phyloP scores from a whole-genome alignment of 2,113 vertebrate genomes.

The Hassar affinis region DNA sequence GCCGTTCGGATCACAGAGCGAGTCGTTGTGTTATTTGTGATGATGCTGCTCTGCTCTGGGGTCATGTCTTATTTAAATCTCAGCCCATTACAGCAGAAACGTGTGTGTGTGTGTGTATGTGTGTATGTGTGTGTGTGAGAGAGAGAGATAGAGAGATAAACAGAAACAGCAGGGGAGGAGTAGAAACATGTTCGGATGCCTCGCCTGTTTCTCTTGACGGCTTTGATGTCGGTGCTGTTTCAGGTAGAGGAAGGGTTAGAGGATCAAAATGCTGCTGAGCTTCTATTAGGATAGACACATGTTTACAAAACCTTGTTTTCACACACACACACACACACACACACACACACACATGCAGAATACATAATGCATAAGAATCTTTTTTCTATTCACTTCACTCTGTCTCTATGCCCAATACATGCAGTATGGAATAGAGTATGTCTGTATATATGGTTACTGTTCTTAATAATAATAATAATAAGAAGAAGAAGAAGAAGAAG shows the following conservation, averaged over 20 bases:
- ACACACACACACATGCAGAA: background rate
- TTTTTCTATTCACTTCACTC: background rate
- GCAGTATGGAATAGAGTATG: background rate
- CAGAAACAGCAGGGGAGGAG: conserved; percentile 88
- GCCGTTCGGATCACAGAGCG: conserved; percentile 80
- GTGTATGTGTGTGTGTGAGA: conserved; percentile 66
- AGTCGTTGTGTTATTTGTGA: conserved; percentile 85
- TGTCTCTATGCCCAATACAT: background rate
- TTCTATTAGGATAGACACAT: conserved; percentile 8
- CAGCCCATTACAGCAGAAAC: conserved; percentile 80
- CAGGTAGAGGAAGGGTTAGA: conserved; percentile 73
- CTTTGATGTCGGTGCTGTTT: conserved; percentile 86
- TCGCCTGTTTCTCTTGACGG: conserved; percentile 64
- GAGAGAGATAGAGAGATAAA: conserved; percentile 86
- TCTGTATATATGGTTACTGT: background rate
- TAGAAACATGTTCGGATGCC: conserved; percentile 29
- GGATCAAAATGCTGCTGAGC: conserved; percentile 17
- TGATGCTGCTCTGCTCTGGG: conserved; percentile 87
- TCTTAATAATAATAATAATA: background rate
- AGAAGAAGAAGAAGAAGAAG: background rate
- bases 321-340: too few relatives aligned
- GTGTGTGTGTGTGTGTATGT: conserved; percentile 81
- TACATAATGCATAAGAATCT: background rate
- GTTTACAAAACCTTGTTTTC: conserved; percentile 28
- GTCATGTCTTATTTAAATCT: conserved; percentile 95